Evolutionary conservation across 1,140 invertebrate species (phyloP).

Genomic region (Brachystomella parvula): DNA sequence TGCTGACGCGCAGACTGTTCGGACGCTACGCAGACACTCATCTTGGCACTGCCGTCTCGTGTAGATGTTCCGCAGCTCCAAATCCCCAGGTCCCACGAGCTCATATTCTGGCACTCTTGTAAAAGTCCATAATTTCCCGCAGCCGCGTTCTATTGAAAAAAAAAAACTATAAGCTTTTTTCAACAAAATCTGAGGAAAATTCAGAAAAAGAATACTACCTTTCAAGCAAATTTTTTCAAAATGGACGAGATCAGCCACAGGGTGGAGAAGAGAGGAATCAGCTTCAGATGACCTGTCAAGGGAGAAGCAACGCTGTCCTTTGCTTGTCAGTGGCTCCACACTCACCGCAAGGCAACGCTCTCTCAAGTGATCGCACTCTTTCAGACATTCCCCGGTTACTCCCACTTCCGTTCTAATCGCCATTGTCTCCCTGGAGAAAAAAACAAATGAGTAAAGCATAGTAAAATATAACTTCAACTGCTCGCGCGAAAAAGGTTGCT

Average conservation of each 20-base stretch:
- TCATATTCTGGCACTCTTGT: conserved; percentile 47
- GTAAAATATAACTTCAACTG: no score
- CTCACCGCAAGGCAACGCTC: conserved; percentile 45
- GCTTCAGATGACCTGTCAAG: conserved; percentile 43
- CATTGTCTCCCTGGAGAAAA: conserved; percentile 40
- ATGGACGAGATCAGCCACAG: conserved; percentile 44
- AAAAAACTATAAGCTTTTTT: neutral
- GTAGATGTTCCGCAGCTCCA: conserved; percentile 43
- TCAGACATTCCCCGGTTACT: conserved; percentile 45
- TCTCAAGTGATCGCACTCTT: conserved; percentile 45
- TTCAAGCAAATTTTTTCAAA: conserved; percentile 50
- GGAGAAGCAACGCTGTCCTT: conserved; percentile 44
- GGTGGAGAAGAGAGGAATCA: conserved; percentile 41
- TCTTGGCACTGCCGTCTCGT: conserved; percentile 46
- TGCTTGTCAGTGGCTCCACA: conserved; percentile 43
- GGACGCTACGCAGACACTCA: conserved; percentile 43
- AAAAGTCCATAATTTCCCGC: conserved; percentile 48
- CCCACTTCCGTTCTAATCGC: conserved; percentile 43
- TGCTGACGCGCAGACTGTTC: conserved; percentile 44
- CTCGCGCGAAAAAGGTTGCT: no score
- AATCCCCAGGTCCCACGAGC: conserved; percentile 42
- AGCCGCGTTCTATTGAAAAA: conserved; percentile 41
- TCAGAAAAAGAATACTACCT: conserved; percentile 36
- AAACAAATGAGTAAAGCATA: neutral
- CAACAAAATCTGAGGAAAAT: neutral